phyloP scores from a whole-genome alignment of 2,113 vertebrate genomes.

The Onychostruthus taczanowskii region DNA sequence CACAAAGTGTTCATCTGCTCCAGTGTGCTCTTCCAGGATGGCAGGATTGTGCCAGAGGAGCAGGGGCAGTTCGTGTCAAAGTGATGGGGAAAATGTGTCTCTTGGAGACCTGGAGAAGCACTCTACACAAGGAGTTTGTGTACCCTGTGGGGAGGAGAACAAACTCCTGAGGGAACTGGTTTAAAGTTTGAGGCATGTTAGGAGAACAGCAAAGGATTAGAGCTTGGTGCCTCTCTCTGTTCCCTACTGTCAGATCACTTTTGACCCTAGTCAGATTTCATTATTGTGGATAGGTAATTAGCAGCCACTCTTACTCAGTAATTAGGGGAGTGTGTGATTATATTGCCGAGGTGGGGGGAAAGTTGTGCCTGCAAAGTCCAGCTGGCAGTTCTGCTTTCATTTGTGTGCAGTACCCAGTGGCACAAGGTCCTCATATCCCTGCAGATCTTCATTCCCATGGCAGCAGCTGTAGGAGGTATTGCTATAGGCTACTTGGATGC shows the following conservation, averaged over 20 bases:
- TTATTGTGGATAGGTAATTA: background rate
- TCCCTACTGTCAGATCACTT: background rate
- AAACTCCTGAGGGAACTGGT: background rate
- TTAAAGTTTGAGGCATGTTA: background rate
- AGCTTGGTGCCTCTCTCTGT: background rate
- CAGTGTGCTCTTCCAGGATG: background rate
- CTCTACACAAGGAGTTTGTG: background rate
- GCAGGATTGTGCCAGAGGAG: background rate
- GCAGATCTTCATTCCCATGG: background rate
- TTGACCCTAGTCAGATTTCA: background rate
- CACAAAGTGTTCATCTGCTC: background rate
- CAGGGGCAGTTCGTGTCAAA: background rate
- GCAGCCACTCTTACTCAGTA: background rate
- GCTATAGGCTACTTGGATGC: background rate
- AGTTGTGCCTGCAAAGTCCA: background rate
- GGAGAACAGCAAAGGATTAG: background rate
- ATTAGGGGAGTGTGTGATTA: background rate
- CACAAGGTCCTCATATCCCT: background rate
- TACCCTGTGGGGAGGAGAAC: background rate
- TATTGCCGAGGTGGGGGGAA: background rate
- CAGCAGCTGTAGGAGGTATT: background rate
- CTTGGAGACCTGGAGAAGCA: accelerated
- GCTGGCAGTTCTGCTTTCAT: background rate
- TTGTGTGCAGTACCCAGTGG: background rate
- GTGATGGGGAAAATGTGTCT: background rate